Base-by-base conservation (phyloP, 2,797 vertebrate genomes). In the Micrastur ruficollis region DNA sequence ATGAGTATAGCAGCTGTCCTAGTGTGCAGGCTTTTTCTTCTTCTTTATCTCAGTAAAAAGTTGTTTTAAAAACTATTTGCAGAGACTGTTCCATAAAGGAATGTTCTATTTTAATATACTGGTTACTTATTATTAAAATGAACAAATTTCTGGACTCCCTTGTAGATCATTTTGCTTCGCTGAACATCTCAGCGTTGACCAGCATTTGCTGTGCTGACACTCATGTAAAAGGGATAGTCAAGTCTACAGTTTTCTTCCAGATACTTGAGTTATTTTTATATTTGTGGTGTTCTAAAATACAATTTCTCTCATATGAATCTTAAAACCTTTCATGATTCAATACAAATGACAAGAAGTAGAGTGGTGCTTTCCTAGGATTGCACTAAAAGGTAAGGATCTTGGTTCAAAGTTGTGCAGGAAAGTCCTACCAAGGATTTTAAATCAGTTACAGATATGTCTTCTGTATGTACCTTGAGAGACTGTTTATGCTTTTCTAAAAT, bases 1-100 rank as follows among this genome's bases (percentile, higher is more conserved):
- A 96, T 80, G 97, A 98, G 97, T 97, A 94, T 97, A 97, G 96
- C 96, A 93, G 83, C 97, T 89, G 91, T 96, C 95, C n/a, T 97
- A 96, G 96, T 89, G 81, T 95, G 97, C 80, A 96, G 91, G 59
- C 62, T 94, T 94, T 91, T 90, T 97, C 84, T 95, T 97, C 84
- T 95, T 96, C 93, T 97, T 97, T 96, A 97, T 97, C 95, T 97
- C 90, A 95, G 91, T 90, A 97, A 96, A 92, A 97, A 89, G 44
- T 96, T 95, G 72, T 83, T 96, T 96, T 81, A 79, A 80, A 84
- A 97, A 91, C 75, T 83, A 27, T 95, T 97, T 93, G 32, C 61
- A 73, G 71, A 79, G 65, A 38, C 50, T 62, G 9, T 76, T 97
- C 93, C 32, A 49, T 91, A 75, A 95, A 96, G 49, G 90, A 95